Conservation (phyloP, 2,113 vertebrate genomes). For the Sterna hirundo region DNA sequence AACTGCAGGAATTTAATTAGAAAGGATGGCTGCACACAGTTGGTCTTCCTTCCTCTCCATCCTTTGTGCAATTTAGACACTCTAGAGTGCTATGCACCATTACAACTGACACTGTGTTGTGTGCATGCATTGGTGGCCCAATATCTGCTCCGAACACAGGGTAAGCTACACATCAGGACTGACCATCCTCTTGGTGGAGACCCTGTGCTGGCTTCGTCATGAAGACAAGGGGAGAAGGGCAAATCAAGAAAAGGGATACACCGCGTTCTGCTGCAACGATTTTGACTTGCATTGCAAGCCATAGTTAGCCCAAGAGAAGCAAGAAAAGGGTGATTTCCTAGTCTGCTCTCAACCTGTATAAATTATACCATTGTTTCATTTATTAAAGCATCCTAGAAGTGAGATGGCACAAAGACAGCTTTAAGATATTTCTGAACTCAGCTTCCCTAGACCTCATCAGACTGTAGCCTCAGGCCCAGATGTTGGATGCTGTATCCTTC, state of each 20-base stretch:
- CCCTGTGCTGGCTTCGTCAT: background rate
- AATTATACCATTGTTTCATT: background rate
- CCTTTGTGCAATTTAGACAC: background rate
- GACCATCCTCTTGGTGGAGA: background rate
- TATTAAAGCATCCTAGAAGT: background rate
- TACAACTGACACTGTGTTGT: background rate
- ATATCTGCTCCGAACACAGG: background rate
- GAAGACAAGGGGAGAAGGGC: background rate
- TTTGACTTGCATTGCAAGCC: background rate
- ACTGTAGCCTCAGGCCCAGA: background rate
- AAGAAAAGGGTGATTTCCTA: background rate
- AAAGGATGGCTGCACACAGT: conserved; percentile 26
- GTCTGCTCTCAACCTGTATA: background rate
- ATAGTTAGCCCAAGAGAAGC: background rate
- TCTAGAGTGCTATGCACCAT: background rate
- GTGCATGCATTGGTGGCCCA: background rate
- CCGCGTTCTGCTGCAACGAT: background rate
- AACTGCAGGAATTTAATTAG: conserved; percentile 42
- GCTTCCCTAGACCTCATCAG: background rate
- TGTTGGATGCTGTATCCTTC: background rate
- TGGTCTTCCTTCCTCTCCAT: conserved; percentile 39
- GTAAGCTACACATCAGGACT: background rate
- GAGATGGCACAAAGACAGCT: background rate
- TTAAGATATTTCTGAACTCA: background rate
- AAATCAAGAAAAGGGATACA: background rate